Conservation (phyloP, 2,888 invertebrate genomes). For the Bibio marci region DNA sequence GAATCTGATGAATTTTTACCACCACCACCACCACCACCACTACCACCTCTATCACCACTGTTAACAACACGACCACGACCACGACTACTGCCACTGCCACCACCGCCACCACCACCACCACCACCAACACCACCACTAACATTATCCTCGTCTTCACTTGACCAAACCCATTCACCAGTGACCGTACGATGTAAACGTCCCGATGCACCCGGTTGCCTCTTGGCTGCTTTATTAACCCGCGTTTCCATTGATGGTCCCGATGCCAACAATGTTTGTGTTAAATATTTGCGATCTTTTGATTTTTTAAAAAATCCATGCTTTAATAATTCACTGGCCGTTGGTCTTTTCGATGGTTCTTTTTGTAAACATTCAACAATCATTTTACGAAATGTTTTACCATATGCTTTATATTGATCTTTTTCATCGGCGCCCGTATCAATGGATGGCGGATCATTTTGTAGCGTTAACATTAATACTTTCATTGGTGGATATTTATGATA, state of each 20-base stretch:
- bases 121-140: too few species aligned
- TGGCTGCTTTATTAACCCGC: constrained; percentile 69
- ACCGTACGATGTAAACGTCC: constrained; percentile 80
- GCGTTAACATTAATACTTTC: constrained; percentile 96
- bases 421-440: constrained; percentile 90
- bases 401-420: constrained; percentile 94
- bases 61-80: background rate
- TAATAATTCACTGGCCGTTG: constrained; percentile 85
- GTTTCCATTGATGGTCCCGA: constrained; percentile 80
- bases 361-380: constrained; percentile 94
- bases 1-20: constrained; percentile 33
- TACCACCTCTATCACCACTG: constrained; percentile 19
- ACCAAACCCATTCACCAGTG: constrained; percentile 98
- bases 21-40: too few species aligned
- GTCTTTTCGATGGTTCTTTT: constrained; percentile 86
- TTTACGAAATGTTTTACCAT: constrained; percentile 93
- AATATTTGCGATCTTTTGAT: constrained; percentile 81
- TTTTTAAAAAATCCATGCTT: constrained; percentile 98
- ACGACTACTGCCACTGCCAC: too few species aligned
- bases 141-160: constrained; percentile 79
- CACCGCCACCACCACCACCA: too few species aligned
- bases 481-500: constrained; percentile 98
- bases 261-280: constrained; percentile 68
- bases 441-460: constrained; percentile 95
- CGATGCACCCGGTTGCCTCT: constrained; percentile 72